Evolutionary conservation across 2,888 invertebrate species (phyloP), one percentile per base, ranked within the genome.

Genomic region (Leptinotarsa juncta): DNA sequence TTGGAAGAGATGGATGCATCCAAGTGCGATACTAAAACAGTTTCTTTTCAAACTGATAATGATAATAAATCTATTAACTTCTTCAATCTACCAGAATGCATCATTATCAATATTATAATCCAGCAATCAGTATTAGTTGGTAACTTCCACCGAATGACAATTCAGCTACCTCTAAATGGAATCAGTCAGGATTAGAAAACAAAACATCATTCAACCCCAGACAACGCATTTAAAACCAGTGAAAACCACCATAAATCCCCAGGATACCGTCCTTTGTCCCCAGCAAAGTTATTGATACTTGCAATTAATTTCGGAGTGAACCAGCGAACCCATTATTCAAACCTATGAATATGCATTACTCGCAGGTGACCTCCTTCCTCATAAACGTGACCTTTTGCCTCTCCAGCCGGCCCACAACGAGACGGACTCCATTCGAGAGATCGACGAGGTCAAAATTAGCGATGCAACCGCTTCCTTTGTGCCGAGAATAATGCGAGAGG

Each of bases 401-500:
- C 16, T 42, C 18, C 57, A 18, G 15, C 15, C 15, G 62, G 62
- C 32, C 32, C 62, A 62, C 32, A 42, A 42, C 42, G 62, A 18
- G 42, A 42, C 62, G 62, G n/a, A 42, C 62, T 62, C 18, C 32
- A 42, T 42, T 42, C 42, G 42, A 3, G 42, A 42, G 42, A 42
- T 42, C 42, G 42, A 42, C 42, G 7, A 72, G 69, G 62, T 57
- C 70, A 55, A 75, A 77, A 78, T 80, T 77, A 80, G 74, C 75
- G 71, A 42, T 42, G 42, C 42, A 42, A 42, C 42, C 10, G 70
- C 69, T 62, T 67, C 76, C 75, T 78, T 79, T 79, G 78, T 79
- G 75, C 77, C 67, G 53, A 67, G 72, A 78, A 80, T 81, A 79
- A 81, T 81, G 79, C 77, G 73, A 70, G 73, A 79, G 78, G 74